Evolutionary conservation across 2,888 invertebrate genomes (phyloP), one percentile per base, ranked within the genome.

Genomic region (Cacoxenus indagator): DNA sequence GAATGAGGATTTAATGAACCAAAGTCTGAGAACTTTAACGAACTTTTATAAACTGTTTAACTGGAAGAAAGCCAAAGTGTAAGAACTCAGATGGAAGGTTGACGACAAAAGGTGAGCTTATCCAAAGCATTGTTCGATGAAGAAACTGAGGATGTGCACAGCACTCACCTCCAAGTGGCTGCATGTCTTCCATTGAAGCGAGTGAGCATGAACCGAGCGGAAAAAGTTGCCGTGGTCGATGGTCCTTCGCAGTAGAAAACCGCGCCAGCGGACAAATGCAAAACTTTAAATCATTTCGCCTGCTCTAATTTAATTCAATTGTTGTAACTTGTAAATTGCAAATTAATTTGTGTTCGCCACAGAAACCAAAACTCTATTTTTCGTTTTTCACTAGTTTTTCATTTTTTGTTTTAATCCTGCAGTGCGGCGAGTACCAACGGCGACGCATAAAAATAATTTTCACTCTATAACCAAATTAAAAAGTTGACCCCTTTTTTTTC

Each of bases 221-320:
- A n/a, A n/a, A n/a, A n/a, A n/a, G n/a, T n/a, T n/a, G n/a, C n/a
- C n/a, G n/a, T n/a, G n/a, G n/a, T n/a, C n/a, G n/a, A n/a, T n/a
- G n/a, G n/a, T n/a, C n/a, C n/a, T n/a, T n/a, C n/a, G n/a, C n/a
- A n/a, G n/a, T n/a, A n/a, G 9, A 31, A 31, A 31, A 9, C 31
- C 8, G 37, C 14, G 37, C 2, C 9, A 37, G 5, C 3, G 37
- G 37, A 37, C 37, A 37, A 37, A 37, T 37, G 37, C 37, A 37
- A 37, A 37, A 37, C 37, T 37, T 37, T 37, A 37, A 37, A 37
- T 37, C 48, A 17, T 19, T 48, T 48, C 48, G 2, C 48, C 6
- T 17, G n/a, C 48, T 48, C 48, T 48, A 48, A 48, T 48, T n/a
- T 48, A 48, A 48, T 48, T 48, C 48, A 48, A 48, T 48, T 48